Percentiles rank a stretch among this genome's conserved stretches.
phyloP scores from a whole-genome alignment of 2,113 vertebrate genomes.

The Mormyrus lacerda region DNA sequence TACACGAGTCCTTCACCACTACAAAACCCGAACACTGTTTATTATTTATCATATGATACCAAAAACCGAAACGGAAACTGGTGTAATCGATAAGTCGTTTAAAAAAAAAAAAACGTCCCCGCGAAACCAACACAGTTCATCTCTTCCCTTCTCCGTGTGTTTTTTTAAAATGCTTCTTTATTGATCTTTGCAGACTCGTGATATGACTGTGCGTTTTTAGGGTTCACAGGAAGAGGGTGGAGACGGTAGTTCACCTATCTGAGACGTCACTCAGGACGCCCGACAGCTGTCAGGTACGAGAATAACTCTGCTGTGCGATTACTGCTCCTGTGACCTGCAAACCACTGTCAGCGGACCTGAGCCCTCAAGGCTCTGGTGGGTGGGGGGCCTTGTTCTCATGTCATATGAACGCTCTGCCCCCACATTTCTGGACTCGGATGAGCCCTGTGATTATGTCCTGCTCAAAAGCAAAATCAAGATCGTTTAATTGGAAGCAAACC shows the following conservation, averaged over 20 bases:
- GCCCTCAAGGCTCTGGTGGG: background rate
- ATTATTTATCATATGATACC: background rate
- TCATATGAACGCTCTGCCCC: background rate
- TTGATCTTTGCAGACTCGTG: background rate
- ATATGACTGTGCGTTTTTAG: background rate
- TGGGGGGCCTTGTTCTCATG: background rate
- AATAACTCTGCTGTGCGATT: background rate
- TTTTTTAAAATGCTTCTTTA: background rate
- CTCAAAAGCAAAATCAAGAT: background rate
- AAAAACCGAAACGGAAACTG: background rate
- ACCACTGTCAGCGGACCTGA: background rate
- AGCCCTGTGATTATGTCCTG: background rate
- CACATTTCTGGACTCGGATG: background rate
- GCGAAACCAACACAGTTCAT: background rate
- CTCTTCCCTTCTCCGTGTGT: background rate
- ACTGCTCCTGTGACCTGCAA: background rate
- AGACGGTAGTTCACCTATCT: background rate
- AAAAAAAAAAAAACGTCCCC: background rate
- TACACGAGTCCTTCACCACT: background rate
- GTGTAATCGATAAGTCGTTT: background rate
- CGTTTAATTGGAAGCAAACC: conserved; percentile 2
- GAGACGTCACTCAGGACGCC: background rate
- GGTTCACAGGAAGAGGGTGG: background rate
- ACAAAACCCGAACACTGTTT: background rate
- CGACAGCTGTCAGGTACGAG: background rate